These are phyloP conservation scores for Aelia acuminata DNA, from an alignment of 2,888 invertebrate species.

Conservation along the genomic window DNA sequence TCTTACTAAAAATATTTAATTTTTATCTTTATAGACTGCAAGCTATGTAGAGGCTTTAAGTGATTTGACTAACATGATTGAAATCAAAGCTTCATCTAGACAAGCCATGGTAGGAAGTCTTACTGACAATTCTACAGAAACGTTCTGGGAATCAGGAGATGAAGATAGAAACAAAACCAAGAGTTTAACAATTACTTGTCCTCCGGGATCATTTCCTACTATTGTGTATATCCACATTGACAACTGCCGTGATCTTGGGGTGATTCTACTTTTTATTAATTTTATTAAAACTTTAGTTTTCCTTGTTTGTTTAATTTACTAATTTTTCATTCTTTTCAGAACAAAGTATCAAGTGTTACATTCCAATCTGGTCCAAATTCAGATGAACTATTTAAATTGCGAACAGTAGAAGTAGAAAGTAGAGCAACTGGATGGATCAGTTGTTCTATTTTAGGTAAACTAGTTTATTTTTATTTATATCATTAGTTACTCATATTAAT, in stretches of 20 bases:
- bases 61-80: slow-evolving; percentile 83
- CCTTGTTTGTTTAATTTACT: neutral
- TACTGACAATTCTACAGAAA: slow-evolving; percentile 95
- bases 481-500: neutral
- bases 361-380: slow-evolving; percentile 86
- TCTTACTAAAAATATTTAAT: slow-evolving; percentile 15
- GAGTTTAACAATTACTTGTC: slow-evolving; percentile 80
- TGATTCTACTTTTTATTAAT: slow-evolving; percentile 75
- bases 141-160: slow-evolving; percentile 99
- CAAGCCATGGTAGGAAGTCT: slow-evolving; percentile 94
- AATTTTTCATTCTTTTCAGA: slow-evolving; percentile 73
- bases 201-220: slow-evolving; percentile 77
- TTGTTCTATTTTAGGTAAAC: slow-evolving; percentile 82
- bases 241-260: slow-evolving; percentile 92
- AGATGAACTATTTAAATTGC: slow-evolving; percentile 85
- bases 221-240: slow-evolving; percentile 92
- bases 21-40: slow-evolving; percentile 39
- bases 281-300: neutral
- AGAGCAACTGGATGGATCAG: slow-evolving; percentile 92
- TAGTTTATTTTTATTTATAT: neutral
- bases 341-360: slow-evolving; percentile 88
- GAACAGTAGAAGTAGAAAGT: slow-evolving; percentile 87
- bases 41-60: slow-evolving; percentile 77
- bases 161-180: slow-evolving; percentile 95
- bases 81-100: slow-evolving; percentile 91